Base-by-base conservation (phyloP, 1,140 invertebrate species). In the Bombus waltoni region DNA sequence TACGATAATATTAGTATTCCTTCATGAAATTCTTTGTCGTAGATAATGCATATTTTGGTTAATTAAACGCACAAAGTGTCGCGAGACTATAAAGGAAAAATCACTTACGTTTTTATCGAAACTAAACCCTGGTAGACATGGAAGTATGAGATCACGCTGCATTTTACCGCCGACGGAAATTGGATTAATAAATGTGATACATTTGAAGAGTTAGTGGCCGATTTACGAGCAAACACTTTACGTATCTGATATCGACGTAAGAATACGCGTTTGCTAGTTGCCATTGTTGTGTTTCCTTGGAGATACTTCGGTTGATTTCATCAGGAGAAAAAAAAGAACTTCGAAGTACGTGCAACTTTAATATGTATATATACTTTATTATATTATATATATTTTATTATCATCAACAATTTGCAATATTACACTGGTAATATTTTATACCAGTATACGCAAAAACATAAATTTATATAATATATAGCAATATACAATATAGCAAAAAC, bases 111-210 rank as follows among this genome's bases (percentile, higher is more conserved):
- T 95, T 32, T 90, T 87, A 91, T 96, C 93, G 78, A 96, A 95
- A 72, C 91, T 95, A 85, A 94, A 96, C 35, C 96, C 96, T 15
- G 96, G 96, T 42, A 96, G 90, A 84, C 94, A 93, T 4, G 96
- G 96, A 68, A 96, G 88, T 83, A 90, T 79, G 28, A 93, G 89
- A 80, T 82, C 79, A n/a, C 91, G 83, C 47, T 93, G 88, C 93
- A 94, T 94, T 84, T 88, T 90, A 40, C 28, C 10, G 83, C 79
- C 44, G 32, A 9, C 22, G 3, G 35, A 57, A 78, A 79, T 86
- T 75, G 73, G 53, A 32, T 3, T 38, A 38, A 38, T 18, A 79
- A 89, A 79, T 73, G 28, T 42, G 59, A 57, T 68, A 57, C 28
- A 28, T 73, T 76, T 53, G 9, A 35, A 81, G 10, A 25, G 35